A percentile compares a stretch with the other conserved stretches of the same genome.
Evolutionary conservation across 2,797 vertebrate genomes (phyloP).

Genomic region (Brotogeris chrysoptera): DNA sequence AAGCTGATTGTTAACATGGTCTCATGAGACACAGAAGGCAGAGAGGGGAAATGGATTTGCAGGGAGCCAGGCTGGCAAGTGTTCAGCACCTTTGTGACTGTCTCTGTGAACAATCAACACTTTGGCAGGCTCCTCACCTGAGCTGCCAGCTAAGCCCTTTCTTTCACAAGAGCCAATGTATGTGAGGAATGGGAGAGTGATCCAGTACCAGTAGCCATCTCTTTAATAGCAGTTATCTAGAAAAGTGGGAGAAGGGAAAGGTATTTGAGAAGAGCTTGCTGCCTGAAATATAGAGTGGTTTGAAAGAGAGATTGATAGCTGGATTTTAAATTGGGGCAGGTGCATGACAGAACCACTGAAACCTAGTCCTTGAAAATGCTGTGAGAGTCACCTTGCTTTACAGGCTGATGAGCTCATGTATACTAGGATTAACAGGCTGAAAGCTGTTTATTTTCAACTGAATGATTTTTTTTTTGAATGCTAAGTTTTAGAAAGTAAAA

Average conservation of each 20-base stretch:
- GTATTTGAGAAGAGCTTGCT: neutral
- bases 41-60: conserved; percentile 13
- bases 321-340: neutral
- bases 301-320: neutral
- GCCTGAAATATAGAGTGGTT: neutral
- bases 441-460: neutral
- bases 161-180: neutral
- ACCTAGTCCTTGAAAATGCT: neutral
- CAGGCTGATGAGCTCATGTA: neutral
- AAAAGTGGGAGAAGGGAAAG: neutral
- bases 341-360: neutral
- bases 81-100: neutral
- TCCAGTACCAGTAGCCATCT: conserved; percentile 24
- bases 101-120: neutral
- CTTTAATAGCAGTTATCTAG: neutral
- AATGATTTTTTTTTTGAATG: neutral
- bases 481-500: neutral
- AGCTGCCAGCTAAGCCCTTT: conserved; percentile 32
- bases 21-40: conserved; percentile 5
- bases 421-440: neutral
- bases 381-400: neutral
- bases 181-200: conserved; percentile 16
- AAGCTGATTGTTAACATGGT: neutral
- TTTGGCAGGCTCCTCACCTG: conserved; percentile 32
- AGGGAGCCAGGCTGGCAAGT: neutral